phyloP scores from a whole-genome alignment of 2,113 vertebrate species.

The Nerophis lumbriciformis region DNA sequence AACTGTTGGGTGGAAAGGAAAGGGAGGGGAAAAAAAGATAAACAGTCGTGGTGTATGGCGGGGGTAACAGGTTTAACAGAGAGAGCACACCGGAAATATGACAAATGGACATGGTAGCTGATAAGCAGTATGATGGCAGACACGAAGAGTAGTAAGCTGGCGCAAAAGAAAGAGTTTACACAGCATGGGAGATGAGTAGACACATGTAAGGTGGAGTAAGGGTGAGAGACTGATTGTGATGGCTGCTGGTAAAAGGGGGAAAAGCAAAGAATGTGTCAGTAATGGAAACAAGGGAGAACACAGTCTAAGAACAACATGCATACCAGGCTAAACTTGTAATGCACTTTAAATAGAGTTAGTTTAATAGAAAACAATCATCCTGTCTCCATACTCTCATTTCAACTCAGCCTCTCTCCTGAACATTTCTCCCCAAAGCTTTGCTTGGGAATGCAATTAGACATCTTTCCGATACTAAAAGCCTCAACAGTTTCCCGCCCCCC shows the following conservation, averaged over 20 bases:
- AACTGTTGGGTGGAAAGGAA: constrained; percentile 49
- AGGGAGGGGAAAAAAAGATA: constrained; percentile 10
- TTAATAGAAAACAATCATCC: too few relatives aligned
- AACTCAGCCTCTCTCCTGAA: too few relatives aligned
- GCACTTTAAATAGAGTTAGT: too few relatives aligned
- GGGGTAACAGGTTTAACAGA: not conserved
- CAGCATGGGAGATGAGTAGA: not conserved
- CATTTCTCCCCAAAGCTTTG: too few relatives aligned
- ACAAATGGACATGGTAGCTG: not conserved
- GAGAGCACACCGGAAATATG: not conserved
- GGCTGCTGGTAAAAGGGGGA: not conserved
- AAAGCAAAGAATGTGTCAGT: constrained; percentile 18
- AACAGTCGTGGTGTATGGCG: constrained; percentile 10
- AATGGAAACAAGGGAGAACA: constrained; percentile 14
- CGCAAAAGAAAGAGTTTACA: not conserved
- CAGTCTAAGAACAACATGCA: too few relatives aligned
- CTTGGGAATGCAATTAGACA: too few relatives aligned
- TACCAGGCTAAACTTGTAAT: too few relatives aligned
- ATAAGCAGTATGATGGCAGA: constrained; percentile 8
- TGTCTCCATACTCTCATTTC: too few relatives aligned
- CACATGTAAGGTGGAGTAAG: not conserved
- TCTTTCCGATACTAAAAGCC: too few relatives aligned
- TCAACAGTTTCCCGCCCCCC: too few relatives aligned
- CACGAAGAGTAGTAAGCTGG: constrained; percentile 3
- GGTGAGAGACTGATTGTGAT: not conserved